Evolutionary conservation across 2,113 vertebrate species (phyloP), one percentile per base, ranked within the genome.

Genomic region (Rhynchopsitta pachyrhyncha): DNA sequence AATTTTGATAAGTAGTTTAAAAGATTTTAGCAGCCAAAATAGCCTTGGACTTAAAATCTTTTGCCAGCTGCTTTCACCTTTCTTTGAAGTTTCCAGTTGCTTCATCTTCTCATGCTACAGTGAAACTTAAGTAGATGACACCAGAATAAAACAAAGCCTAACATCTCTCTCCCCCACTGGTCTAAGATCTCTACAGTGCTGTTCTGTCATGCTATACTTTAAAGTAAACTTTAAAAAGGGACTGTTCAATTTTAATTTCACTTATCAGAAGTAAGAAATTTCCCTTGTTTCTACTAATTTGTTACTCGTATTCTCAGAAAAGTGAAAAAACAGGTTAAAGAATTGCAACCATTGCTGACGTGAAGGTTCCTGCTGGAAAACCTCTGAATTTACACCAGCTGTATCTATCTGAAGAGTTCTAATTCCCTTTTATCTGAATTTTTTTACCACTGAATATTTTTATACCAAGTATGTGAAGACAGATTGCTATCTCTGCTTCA

Each of bases 31-130:
- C 47, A 69, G 66, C 52, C 33, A 60, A 68, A 92, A 82, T n/a
- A 92, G 25, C 27, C 64, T 71, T 68, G 49, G 25, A 27, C 2
- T 37, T 67, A 73, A 5, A 59, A 60, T 92, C 22, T 35, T 27
- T 86, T 88, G 88, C 87, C 88, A 97, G 92, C 86, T 97, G 85
- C 86, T 44, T 82, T 97, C 94, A 66, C 71, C 95, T 90, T 96
- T 62, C 11, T 76, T 80, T 85, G 91, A 80, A 67, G 57, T 67
- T 86, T 97, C 71, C 74, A 97, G 71, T 63, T 96, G 83, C 59
- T 83, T 90, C 86, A 90, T 87, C 67, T 92, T 96, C 50, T 97
- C 93, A 28, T 50, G 62, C 63, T 94, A 47, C 75, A 95, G 52
- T 82, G 97, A 98, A 91, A 97, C 55, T 64, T 95, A 93, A 73